phyloP scores from a whole-genome alignment of 2,888 invertebrate species.

The Eristalis arbustorum region DNA sequence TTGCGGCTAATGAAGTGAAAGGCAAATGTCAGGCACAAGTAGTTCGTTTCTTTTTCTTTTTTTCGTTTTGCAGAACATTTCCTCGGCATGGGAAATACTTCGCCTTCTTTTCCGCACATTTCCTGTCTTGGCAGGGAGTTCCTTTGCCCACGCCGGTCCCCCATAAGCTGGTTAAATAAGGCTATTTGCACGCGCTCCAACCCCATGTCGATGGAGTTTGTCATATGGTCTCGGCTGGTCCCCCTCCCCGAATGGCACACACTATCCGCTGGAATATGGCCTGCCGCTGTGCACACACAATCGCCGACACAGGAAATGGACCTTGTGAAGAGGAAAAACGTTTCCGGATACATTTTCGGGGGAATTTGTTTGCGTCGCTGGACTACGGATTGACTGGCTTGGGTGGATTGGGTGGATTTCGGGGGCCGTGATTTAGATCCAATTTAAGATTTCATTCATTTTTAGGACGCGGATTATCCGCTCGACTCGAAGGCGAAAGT shows the following conservation, averaged over 20 bases:
- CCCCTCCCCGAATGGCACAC: constrained; percentile 29
- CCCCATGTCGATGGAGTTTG: constrained; percentile 42
- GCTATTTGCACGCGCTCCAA: constrained; percentile 64
- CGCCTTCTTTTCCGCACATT: not conserved
- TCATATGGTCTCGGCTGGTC: constrained; percentile 49
- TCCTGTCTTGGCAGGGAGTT: constrained; percentile 41
- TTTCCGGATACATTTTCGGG: constrained; percentile 56
- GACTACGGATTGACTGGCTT: not conserved
- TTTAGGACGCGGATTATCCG: constrained; percentile 35
- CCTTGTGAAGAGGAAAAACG: constrained; percentile 64
- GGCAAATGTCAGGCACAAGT: constrained; percentile 64
- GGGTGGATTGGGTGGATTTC: constrained; percentile 50
- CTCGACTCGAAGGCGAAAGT: constrained; percentile 24
- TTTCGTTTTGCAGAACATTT: constrained; percentile 44
- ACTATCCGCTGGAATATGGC: constrained; percentile 51
- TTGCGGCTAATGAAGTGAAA: constrained; percentile 65
- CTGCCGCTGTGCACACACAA: constrained; percentile 31
- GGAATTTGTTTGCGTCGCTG: constrained; percentile 40
- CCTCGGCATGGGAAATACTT: constrained; percentile 7
- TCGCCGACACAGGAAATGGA: constrained; percentile 67
- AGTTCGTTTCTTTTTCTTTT: constrained; percentile 8
- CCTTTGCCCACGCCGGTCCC: constrained; percentile 20
- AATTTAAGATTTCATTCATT: constrained; percentile 57
- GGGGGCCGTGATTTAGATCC: constrained; percentile 56
- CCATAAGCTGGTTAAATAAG: constrained; percentile 69